phyloP scores from a whole-genome alignment of 2,888 invertebrate genomes.

The Aleiodes leptofemur region DNA sequence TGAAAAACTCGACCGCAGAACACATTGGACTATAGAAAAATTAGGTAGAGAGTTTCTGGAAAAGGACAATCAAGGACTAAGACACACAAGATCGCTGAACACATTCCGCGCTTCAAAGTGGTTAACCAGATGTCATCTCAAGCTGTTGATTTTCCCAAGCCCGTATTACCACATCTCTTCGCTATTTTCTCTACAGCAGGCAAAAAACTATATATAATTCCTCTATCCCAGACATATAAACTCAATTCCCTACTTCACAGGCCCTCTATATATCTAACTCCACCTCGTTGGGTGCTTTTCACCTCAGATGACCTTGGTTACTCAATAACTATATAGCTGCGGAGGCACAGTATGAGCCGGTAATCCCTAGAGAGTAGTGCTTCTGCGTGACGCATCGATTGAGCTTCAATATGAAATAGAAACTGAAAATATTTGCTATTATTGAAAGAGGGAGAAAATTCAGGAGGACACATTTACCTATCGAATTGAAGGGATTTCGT shows the following conservation, averaged over 20 bases:
- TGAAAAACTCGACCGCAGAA: neutral
- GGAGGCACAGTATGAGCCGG: neutral
- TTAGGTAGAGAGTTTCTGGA: too few species aligned
- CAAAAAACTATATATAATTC: constrained; percentile 6
- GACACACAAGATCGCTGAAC: constrained; percentile 14
- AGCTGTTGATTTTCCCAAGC: constrained; percentile 48
- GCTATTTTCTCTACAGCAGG: constrained; percentile 32
- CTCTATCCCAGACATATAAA: constrained; percentile 14
- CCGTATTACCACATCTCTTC: constrained; percentile 23
- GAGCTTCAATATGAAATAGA: neutral
- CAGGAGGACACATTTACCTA: too few species aligned
- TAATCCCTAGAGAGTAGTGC: constrained; percentile 3
- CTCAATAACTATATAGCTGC: neutral
- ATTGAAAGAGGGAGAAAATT: neutral
- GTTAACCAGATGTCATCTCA: constrained; percentile 45
- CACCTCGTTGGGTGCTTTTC: constrained; percentile 11
- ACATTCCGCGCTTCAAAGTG: constrained; percentile 22
- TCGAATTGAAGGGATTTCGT: too few species aligned
- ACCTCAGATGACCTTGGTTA: constrained; percentile 30
- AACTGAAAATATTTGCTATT: neutral
- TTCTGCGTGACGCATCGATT: constrained; percentile 9
- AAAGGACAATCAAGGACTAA: neutral
- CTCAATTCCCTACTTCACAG: constrained; percentile 27
- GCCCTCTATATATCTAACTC: neutral
- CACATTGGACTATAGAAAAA: neutral